Percentiles rank a stretch among this genome's conserved stretches.
Evolutionary conservation across 2,113 vertebrate genomes (phyloP).

Genomic region (Nesoenas mayeri): DNA sequence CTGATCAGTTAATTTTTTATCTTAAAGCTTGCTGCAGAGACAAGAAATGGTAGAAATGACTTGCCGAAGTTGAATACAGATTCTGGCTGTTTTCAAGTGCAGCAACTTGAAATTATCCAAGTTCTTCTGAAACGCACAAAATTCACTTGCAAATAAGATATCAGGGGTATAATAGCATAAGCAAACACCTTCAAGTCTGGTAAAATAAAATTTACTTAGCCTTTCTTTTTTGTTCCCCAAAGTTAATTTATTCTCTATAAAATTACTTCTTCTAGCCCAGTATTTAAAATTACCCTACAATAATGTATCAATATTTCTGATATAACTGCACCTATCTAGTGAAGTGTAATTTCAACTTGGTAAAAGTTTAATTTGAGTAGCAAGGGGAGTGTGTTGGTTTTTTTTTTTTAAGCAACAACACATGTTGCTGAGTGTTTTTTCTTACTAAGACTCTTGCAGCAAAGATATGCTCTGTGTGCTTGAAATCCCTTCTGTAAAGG

Average conservation of each 20-base stretch:
- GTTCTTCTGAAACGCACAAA: neutral
- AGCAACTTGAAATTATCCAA: neutral
- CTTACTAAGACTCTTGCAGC: neutral
- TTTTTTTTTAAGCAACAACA: neutral
- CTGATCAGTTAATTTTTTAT: constrained; percentile 59
- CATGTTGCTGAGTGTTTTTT: neutral
- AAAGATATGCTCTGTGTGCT: neutral
- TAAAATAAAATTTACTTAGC: neutral
- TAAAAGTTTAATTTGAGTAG: constrained; percentile 12
- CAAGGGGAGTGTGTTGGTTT: neutral
- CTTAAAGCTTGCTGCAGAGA: constrained; percentile 38
- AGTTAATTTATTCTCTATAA: neutral
- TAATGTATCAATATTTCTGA: neutral
- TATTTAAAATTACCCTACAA: neutral
- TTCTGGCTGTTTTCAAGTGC: neutral
- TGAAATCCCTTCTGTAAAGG: neutral
- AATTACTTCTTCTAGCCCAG: neutral
- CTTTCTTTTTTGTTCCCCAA: neutral
- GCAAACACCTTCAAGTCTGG: neutral
- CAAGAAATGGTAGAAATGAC: constrained; percentile 4
- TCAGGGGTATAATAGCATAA: neutral
- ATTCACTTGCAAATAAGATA: neutral
- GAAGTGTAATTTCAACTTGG: neutral
- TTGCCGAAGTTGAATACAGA: constrained; percentile 18
- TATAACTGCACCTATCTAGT: neutral